A percentile compares a stretch with the other conserved stretches of the same genome.
phyloP scores from a whole-genome alignment of 2,797 vertebrate species.

The Megalops cyprinoides region DNA sequence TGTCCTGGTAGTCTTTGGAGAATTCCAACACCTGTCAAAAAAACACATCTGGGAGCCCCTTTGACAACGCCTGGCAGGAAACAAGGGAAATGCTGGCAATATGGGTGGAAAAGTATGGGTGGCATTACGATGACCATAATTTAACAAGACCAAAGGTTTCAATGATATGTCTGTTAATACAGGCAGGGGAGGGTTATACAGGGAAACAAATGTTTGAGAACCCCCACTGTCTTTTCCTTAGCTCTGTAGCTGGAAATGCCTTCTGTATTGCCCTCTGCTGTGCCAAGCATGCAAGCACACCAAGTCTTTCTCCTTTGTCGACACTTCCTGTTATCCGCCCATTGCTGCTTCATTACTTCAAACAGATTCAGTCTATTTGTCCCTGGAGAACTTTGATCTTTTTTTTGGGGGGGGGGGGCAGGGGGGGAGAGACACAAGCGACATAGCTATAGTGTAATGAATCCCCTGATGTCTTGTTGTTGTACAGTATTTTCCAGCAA shows the following conservation, averaged over 20 bases:
- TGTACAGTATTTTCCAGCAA: not conserved
- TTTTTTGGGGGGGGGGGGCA: too few species aligned
- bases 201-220: too few species aligned
- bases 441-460: not conserved
- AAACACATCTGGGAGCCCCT: not conserved
- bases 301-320: not conserved
- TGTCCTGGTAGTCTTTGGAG: not conserved
- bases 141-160: not conserved
- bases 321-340: not conserved
- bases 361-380: not conserved
- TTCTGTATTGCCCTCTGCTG: not conserved
- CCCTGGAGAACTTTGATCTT: not conserved
- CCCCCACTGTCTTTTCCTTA: not conserved
- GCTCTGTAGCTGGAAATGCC: not conserved
- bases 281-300: too few species aligned
- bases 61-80: too few species aligned
- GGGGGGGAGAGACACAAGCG: not conserved
- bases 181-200: too few species aligned
- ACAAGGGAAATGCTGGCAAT: not conserved
- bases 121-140: not conserved
- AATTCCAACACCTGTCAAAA: not conserved
- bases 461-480: not conserved
- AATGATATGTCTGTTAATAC: too few species aligned
- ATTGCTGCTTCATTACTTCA: not conserved
- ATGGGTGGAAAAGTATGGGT: not conserved